A percentile compares a stretch with the other conserved stretches of the same genome.
Conservation (phyloP, 2,888 invertebrate species). For the Callyntrura sp. region DNA sequence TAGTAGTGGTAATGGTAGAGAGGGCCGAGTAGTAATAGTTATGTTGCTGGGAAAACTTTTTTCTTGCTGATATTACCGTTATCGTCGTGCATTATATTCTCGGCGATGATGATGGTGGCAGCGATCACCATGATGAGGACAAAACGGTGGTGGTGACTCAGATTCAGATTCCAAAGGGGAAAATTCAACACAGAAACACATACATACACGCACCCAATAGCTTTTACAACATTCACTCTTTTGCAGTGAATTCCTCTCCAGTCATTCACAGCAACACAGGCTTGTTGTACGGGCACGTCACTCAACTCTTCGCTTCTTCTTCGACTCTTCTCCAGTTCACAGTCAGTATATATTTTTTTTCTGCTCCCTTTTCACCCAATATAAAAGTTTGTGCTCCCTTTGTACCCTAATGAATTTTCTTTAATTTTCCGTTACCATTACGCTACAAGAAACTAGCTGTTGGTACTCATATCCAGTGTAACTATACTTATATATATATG, state of each 20-base stretch:
- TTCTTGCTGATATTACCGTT: constrained; percentile 17
- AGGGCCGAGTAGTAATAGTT: background rate
- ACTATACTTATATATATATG: background rate
- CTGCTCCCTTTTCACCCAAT: constrained; percentile 26
- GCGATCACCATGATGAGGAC: constrained; percentile 1
- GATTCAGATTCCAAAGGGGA: constrained; percentile 59
- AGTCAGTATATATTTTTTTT: background rate
- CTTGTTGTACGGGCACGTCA: constrained; percentile 40
- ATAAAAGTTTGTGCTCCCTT: background rate
- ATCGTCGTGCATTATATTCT: constrained; percentile 24
- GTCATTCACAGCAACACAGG: constrained; percentile 47
- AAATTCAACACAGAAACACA: constrained; percentile 35
- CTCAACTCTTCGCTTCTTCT: constrained; percentile 32
- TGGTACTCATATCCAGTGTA: constrained; percentile 41
- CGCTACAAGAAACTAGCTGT: constrained; percentile 53
- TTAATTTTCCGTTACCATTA: constrained; percentile 47
- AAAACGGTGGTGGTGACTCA: constrained; percentile 42
- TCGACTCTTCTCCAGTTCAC: background rate
- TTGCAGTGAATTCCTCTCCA: constrained; percentile 13
- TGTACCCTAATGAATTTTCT: constrained; percentile 25
- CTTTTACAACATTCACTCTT: constrained; percentile 18
- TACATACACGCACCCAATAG: background rate
- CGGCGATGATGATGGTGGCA: constrained; percentile 8
- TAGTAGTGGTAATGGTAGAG: background rate
- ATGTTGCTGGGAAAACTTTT: constrained; percentile 28